These are phyloP conservation scores for Monarcha castaneiventris DNA, from an alignment of 2,113 vertebrate species.

Conservation along the genomic window DNA sequence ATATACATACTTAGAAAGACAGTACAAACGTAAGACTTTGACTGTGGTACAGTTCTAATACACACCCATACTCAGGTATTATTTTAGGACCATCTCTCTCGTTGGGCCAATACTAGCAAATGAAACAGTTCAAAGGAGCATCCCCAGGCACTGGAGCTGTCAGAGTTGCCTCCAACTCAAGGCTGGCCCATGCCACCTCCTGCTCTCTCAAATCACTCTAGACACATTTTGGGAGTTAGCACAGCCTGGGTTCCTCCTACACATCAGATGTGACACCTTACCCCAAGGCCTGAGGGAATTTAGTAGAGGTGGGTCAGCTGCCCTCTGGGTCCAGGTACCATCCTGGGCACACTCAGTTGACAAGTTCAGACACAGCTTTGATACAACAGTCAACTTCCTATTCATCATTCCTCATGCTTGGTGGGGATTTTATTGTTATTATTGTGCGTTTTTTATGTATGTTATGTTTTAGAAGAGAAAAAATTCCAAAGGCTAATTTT, in stretches of 20 bases:
- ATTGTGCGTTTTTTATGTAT: neutral
- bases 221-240: neutral
- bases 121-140: neutral
- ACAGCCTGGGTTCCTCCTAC: neutral
- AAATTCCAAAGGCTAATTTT: neutral
- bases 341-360: neutral
- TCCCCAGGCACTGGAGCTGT: neutral
- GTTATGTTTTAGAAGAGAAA: neutral
- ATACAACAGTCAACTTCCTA: neutral
- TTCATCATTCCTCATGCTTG: neutral
- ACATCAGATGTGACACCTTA: neutral
- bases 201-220: neutral
- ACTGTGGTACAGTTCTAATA: neutral
- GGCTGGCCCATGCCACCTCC: neutral
- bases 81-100: neutral
- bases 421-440: neutral
- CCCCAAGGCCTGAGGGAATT: neutral
- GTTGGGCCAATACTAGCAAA: neutral
- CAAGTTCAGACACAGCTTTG: neutral
- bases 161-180: neutral
- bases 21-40: neutral
- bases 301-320: neutral
- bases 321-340: neutral
- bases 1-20: neutral
- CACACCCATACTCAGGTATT: neutral